Evolutionary conservation across 2,113 vertebrate genomes (phyloP).

Genomic region (Siniperca knerii): DNA sequence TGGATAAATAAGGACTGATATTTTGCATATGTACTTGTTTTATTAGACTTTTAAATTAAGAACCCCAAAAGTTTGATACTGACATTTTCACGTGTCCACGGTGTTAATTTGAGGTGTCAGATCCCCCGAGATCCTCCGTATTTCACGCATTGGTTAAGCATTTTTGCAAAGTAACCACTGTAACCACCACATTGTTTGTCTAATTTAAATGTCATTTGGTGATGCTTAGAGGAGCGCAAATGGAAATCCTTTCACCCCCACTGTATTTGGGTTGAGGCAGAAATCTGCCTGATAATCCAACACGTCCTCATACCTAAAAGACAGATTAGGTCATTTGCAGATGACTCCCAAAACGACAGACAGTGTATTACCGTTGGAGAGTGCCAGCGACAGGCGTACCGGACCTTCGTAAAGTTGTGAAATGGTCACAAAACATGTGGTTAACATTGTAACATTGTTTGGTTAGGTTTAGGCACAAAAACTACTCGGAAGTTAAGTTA

Average conservation of each 20-base stretch:
- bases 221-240: neutral
- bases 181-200: neutral
- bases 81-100: neutral
- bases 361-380: no score
- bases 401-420: no score
- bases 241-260: neutral
- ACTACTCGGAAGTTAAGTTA: no score
- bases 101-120: neutral
- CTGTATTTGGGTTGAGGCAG: neutral
- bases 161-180: neutral
- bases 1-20: no score
- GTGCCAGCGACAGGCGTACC: no score
- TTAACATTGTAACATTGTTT: no score
- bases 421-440: no score
- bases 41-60: neutral
- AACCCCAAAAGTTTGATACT: neutral
- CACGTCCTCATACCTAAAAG: no score
- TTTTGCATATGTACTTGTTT: no score
- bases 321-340: no score
- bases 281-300: neutral
- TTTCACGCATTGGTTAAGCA: neutral
- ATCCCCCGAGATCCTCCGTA: neutral
- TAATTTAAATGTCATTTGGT: neutral
- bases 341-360: no score
- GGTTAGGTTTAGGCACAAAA: no score